Base-by-base conservation (phyloP, 2,888 invertebrate species). In the Drosophila dives region DNA sequence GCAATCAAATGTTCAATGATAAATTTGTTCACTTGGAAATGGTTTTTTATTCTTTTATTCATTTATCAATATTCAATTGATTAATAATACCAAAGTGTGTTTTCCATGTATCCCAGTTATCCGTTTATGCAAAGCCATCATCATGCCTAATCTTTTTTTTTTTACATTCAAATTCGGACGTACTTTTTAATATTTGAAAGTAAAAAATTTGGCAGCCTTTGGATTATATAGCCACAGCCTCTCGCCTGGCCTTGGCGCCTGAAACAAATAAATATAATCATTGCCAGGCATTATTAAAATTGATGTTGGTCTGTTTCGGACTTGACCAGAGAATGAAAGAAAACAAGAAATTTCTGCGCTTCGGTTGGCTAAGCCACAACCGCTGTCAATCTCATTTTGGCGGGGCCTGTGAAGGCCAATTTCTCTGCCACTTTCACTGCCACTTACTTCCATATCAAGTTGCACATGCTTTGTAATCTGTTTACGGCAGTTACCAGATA, bases 211-310 rank as follows among this genome's bases (percentile, higher is more conserved):
- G 67, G 53, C 42, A 49, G 65, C 36, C 49, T 56, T 58, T 67
- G 64, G 48, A 53, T 62, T 45, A 20, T 45, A 20, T 32, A 50
- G 67, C 40, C 49, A 54, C 60, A 40, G 56, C 62, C 51, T 64
- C 48, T 45, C 33, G 66, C 20, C 26, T 61, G 50, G 45, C 69
- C 66, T 78, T 69, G 64, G 51, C 40, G 68, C 38, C 45, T 45
- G 32, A 62, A 69, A 73, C 66, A 67, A 66, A 68, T 72, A 81
- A 83, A 77, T 81, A 77, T 70, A 77, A 64, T 72, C 78, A 71
- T 80, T 77, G 63, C 69, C 59, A 48, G 64, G 74, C 75, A 77
- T 87, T 83, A 84, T 87, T 81, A 66, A 84, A 87, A 87, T 87
- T 87, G 72, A 87, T 80, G 86, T 83, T 74, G 66, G 69, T 59